Base-by-base conservation (phyloP, 2,888 invertebrate species). In the Pristionchus mayeri region DNA sequence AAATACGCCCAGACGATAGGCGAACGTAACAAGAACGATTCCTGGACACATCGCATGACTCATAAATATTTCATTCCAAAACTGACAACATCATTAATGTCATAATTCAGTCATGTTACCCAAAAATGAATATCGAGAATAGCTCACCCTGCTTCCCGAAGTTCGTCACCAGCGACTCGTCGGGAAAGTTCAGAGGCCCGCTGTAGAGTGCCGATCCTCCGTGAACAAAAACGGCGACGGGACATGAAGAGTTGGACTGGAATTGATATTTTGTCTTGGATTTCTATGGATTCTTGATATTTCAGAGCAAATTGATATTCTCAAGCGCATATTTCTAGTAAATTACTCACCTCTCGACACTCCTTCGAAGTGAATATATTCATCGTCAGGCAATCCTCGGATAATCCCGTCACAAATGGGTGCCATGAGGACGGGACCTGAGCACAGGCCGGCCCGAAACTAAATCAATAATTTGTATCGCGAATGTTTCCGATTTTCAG, bases 301-400 rank as follows among this genome's bases (percentile, higher is more conserved):
- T 54, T 16, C 54, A 7, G 54, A n/a, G n/a, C n/a, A n/a, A n/a
- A n/a, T n/a, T n/a, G n/a, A n/a, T 3, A 60, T 13, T 30, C 9
- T 60, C 7, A 27, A 63, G 30, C 7, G 6, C 30, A 30, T 27
- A 34, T 18, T 63, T 24, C 27, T 1, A 30, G 30, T 3, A 7
- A 57, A 3, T 60, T 7, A 13, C 60, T 44, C 3, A 63, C 67
- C 21, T 63, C 13, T 48, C 82, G 24, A 44, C 63, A 67, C 48
- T 30, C 67, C 18, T 16, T 67, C 9, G 67, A 67, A 1, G 67
- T 48, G 30, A 67, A 82, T 16, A 82, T 30, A 30, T 82, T 82
- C 30, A 82, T 16, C 3, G n/a, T 60, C 16, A 82, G 67, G 21
- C 82, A 82, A 21, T 82, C 82, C 24, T 82, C 82, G 3, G 52